These are phyloP conservation scores for Cercocebus atys DNA, from an alignment of 2,113 vertebrate species.

Conservation along the genomic window DNA sequence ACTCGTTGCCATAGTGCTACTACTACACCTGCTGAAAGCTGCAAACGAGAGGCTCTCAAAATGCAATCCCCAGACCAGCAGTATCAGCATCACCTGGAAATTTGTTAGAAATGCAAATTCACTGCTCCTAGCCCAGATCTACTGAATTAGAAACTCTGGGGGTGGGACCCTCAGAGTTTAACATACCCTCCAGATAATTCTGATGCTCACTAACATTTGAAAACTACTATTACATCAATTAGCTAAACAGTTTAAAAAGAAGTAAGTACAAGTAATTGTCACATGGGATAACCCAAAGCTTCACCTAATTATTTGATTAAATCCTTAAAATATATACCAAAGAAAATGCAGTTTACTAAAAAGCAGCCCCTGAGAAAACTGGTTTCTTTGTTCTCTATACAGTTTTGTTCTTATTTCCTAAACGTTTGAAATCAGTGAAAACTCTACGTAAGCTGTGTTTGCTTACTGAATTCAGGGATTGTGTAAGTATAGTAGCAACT, in stretches of 20 bases:
- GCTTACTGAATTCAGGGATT: neutral
- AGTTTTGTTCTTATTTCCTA: neutral
- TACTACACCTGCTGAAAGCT: neutral
- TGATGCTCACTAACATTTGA: neutral
- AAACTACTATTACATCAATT: neutral
- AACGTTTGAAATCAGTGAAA: conserved; percentile 23
- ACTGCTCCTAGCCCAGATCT: neutral
- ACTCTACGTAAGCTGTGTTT: neutral
- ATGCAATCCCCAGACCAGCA: too few species aligned
- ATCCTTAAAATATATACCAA: neutral
- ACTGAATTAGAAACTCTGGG: neutral
- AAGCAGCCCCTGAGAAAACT: neutral
- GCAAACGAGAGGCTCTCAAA: neutral
- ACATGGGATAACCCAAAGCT: neutral
- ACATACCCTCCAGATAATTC: neutral
- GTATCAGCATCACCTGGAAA: neutral
- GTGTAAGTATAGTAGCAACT: neutral
- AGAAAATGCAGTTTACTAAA: neutral
- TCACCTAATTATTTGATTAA: neutral
- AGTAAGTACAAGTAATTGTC: neutral
- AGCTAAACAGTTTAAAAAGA: neutral
- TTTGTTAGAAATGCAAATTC: neutral
- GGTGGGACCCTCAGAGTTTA: neutral
- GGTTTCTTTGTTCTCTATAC: neutral
- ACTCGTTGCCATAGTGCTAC: neutral